phyloP scores from a whole-genome alignment of 1,140 invertebrate species.

The Drosophila littoralis region DNA sequence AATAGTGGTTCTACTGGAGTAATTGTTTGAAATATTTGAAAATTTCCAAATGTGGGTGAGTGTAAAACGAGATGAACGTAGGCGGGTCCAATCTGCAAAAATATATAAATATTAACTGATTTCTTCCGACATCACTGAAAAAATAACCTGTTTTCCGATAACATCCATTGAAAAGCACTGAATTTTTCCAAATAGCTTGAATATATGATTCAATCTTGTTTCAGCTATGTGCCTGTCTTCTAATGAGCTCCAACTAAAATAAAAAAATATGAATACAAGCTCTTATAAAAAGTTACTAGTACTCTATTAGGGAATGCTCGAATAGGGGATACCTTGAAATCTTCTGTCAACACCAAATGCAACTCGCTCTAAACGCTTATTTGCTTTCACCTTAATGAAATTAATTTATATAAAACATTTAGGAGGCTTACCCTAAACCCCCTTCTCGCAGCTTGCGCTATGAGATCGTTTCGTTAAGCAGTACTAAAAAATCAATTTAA shows the following conservation, averaged over 20 bases:
- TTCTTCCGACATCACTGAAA: not conserved
- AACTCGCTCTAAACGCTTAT: too few relatives aligned
- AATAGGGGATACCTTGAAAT: too few relatives aligned
- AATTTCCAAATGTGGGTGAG: constrained; percentile 86
- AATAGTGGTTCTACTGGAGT: constrained; percentile 92
- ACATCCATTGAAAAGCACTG: constrained; percentile 63
- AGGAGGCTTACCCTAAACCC: too few relatives aligned
- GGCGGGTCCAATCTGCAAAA: constrained; percentile 90
- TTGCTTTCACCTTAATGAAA: too few relatives aligned
- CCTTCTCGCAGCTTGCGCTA: too few relatives aligned
- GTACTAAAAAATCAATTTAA: too few relatives aligned
- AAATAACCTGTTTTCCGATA: constrained; percentile 57
- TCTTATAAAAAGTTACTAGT: not conserved
- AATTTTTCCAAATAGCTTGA: constrained; percentile 57
- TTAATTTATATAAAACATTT: too few relatives aligned
- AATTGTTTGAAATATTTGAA: constrained; percentile 91
- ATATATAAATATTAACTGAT: not conserved
- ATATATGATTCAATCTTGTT: constrained; percentile 57
- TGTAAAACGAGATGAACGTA: constrained; percentile 90
- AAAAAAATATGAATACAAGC: not conserved
- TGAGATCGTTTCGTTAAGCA: too few relatives aligned
- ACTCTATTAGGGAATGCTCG: too few relatives aligned
- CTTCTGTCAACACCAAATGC: too few relatives aligned
- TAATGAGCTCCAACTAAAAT: constrained; percentile 55
- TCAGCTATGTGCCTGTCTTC: constrained; percentile 65